A percentile compares a stretch with the other conserved stretches of the same genome.
phyloP scores from a whole-genome alignment of 2,113 vertebrate genomes.

The Procavia capensis region DNA sequence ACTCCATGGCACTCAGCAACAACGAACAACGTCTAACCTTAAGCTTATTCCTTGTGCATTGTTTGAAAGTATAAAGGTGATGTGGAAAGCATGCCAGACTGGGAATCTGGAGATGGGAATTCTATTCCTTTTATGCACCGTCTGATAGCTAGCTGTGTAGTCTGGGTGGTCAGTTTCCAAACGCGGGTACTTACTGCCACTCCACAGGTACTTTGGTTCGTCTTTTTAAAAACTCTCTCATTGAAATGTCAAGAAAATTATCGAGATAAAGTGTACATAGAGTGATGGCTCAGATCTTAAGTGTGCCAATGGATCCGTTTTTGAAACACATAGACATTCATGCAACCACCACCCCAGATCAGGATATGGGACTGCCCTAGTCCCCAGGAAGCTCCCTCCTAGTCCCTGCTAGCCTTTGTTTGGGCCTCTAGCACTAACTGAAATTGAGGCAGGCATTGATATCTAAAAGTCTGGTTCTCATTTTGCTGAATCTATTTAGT shows the following conservation, averaged over 20 bases:
- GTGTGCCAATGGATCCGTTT: not conserved
- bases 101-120: not conserved
- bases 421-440: not conserved
- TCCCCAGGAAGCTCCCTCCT: not conserved
- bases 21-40: not conserved
- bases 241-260: not conserved
- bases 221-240: slow-evolving; percentile 13
- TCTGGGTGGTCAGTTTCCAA: not conserved
- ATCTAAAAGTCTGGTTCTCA: not conserved
- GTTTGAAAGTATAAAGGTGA: not conserved
- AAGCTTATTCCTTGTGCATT: not conserved
- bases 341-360: not conserved
- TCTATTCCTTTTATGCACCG: not conserved
- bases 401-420: not conserved
- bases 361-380: not conserved
- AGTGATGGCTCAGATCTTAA: not conserved
- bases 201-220: not conserved
- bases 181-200: not conserved
- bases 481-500: not conserved
- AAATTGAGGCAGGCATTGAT: not conserved
- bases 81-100: not conserved
- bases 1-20: not conserved
- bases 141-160: not conserved
- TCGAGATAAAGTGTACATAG: slow-evolving; percentile 8
- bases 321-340: not conserved